These are phyloP conservation scores for Blennius ocellaris DNA, from an alignment of 2,113 vertebrate species.

Conservation along the genomic window DNA sequence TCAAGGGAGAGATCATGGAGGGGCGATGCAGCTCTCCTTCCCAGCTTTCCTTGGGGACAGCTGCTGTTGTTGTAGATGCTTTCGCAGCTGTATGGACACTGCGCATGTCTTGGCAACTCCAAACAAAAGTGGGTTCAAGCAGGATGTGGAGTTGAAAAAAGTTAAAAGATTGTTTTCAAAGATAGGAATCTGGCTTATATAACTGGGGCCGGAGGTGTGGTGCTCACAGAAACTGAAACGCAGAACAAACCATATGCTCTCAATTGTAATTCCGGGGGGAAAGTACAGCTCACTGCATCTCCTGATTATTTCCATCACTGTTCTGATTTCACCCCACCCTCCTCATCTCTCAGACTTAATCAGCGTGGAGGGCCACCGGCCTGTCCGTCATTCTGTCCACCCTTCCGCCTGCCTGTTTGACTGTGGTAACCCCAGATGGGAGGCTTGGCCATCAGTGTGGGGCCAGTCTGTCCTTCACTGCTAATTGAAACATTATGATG, in stretches of 20 bases:
- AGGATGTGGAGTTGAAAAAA: constrained; percentile 43
- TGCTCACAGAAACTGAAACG: constrained; percentile 44
- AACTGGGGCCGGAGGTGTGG: constrained; percentile 53
- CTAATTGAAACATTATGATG: constrained; percentile 74
- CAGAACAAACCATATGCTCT: constrained; percentile 63
- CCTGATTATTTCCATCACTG: constrained; percentile 62
- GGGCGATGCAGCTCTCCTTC: constrained; percentile 35
- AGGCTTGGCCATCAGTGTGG: constrained; percentile 65
- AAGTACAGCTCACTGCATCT: constrained; percentile 58
- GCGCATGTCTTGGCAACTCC: constrained; percentile 45
- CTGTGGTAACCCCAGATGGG: constrained; percentile 72
- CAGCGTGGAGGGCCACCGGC: constrained; percentile 58
- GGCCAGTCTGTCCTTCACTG: constrained; percentile 69
- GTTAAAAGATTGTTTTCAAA: constrained; percentile 47
- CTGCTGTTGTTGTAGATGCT: constrained; percentile 32
- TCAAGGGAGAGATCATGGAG: constrained; percentile 66
- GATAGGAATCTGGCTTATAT: constrained; percentile 41
- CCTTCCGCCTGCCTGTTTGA: constrained; percentile 57
- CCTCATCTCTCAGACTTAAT: constrained; percentile 65
- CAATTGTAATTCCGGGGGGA: constrained; percentile 52
- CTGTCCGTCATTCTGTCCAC: constrained; percentile 61
- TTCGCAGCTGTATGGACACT: constrained; percentile 24
- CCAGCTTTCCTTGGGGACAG: constrained; percentile 30
- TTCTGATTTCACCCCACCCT: constrained; percentile 52
- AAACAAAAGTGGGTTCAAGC: constrained; percentile 61